Evolutionary conservation across 2,888 invertebrate genomes (phyloP).

Genomic region (Prosopocoilus inquinatus): DNA sequence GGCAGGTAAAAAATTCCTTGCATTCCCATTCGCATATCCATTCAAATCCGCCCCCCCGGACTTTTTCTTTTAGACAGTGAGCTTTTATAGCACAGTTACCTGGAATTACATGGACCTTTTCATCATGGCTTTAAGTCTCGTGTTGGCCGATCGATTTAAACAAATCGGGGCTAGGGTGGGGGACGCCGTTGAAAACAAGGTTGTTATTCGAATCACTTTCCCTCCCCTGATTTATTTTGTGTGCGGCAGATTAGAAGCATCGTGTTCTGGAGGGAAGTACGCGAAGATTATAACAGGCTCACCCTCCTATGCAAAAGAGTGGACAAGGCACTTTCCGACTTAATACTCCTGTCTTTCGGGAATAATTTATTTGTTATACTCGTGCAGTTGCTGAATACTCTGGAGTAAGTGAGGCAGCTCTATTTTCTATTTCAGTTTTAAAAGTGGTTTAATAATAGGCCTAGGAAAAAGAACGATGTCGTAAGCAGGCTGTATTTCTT

Average conservation of each 20-base stretch:
- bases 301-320: constrained; percentile 4
- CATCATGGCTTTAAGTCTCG: constrained; percentile 9
- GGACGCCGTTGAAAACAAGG: not conserved
- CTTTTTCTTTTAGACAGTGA: constrained; percentile 6
- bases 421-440: not conserved
- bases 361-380: constrained; percentile 12
- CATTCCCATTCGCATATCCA: too few species aligned
- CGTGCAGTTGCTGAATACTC: constrained; percentile 9
- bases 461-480: constrained; percentile 1
- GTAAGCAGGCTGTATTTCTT: constrained; percentile 8
- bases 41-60: not conserved
- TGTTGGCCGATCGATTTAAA: constrained; percentile 5
- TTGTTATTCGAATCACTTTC: not conserved
- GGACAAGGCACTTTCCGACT: constrained; percentile 1
- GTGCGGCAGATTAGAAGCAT: not conserved
- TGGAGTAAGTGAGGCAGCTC: constrained; percentile 4
- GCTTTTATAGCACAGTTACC: constrained; percentile 13
- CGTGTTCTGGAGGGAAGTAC: constrained; percentile 3
- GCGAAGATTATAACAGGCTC: constrained; percentile 7
- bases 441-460: not conserved
- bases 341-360: constrained; percentile 10
- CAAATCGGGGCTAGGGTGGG: constrained; percentile 3
- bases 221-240: not conserved
- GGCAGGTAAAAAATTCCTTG: not conserved
- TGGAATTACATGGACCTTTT: constrained; percentile 18